Conservation (phyloP, 1,140 invertebrate species). For the Gyrodactylus bullatarudis region DNA sequence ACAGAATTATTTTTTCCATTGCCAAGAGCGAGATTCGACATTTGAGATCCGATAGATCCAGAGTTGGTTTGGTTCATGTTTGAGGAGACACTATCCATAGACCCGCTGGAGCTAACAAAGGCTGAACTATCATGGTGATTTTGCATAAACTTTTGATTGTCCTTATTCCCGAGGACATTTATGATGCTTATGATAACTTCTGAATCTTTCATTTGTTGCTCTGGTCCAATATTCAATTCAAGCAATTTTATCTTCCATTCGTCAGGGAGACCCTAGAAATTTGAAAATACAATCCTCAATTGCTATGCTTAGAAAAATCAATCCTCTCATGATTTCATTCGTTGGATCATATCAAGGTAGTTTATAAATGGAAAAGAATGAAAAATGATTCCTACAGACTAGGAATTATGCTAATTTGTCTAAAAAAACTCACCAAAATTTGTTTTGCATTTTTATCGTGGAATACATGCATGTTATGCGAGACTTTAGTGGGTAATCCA, state of each 20-base stretch:
- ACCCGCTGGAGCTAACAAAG: not conserved
- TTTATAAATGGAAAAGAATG: not conserved
- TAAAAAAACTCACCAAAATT: not conserved
- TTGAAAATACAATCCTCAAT: not conserved
- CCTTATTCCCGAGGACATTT: not conserved
- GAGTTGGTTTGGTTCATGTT: not conserved
- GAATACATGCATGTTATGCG: not conserved
- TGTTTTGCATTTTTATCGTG: not conserved
- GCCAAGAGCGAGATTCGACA: not conserved
- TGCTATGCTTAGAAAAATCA: not conserved
- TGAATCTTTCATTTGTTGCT: not conserved
- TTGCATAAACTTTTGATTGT: not conserved
- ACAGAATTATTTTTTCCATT: no score
- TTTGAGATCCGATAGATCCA: not conserved
- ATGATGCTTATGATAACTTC: not conserved
- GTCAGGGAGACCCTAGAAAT: not conserved
- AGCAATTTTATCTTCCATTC: not conserved
- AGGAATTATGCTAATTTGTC: not conserved
- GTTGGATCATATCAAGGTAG: not conserved
- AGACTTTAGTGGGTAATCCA: not conserved
- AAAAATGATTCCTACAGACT: not conserved
- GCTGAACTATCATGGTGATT: not conserved
- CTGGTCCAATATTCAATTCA: not conserved
- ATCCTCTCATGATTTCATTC: not conserved
- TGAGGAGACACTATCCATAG: not conserved